Base-by-base conservation (phyloP, 2,113 vertebrate species). In the Cromileptes altivelis region DNA sequence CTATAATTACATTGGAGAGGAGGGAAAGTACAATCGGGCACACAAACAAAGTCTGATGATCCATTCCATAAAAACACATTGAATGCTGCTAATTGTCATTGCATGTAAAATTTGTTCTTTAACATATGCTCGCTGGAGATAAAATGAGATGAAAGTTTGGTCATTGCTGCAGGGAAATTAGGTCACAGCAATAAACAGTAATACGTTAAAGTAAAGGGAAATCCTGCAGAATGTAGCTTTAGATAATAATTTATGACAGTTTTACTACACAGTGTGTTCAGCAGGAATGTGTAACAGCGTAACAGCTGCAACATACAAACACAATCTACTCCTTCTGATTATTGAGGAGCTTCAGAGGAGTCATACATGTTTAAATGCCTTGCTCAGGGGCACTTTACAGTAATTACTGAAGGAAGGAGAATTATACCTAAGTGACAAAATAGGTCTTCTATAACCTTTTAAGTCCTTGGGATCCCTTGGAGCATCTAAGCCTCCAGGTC, bases 1-100 rank as follows among this genome's bases (percentile, higher is more conserved):
- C 61, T 56, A 19, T 72, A 71, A 90, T 75, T 77, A 37, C 47
- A 71, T 69, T 17, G 67, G 42, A 72, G 65, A 71, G 61, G 50
- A 71, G 4, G 49, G 11, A 33, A 60, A 30, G 75, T 42, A 71
- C 74, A 47, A n/a, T 81, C 63, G 61, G 57, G 6, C 68, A 52
- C 61, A 57, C 50, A 83, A 4, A 60, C 75, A 73, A 18, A 50
- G 56, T 69, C 40, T 68, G 57, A 70, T 81, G 53, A 55, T 75
- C 42, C 49, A 23, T 21, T 2, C 8, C 30, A 60, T 58, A 50
- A 58, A 69, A 63, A 21, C 72, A 49, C 33, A 25, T 81, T 33
- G 25, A 52, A 45, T 25, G 40, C 50, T 64, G 65, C 17, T 42
- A 82, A 1, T 42, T 49, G n/a, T 27, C 50, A 27, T 8, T 63